Evolutionary conservation across 2,888 invertebrate genomes (phyloP).

Genomic region (Autographa pulchrina): DNA sequence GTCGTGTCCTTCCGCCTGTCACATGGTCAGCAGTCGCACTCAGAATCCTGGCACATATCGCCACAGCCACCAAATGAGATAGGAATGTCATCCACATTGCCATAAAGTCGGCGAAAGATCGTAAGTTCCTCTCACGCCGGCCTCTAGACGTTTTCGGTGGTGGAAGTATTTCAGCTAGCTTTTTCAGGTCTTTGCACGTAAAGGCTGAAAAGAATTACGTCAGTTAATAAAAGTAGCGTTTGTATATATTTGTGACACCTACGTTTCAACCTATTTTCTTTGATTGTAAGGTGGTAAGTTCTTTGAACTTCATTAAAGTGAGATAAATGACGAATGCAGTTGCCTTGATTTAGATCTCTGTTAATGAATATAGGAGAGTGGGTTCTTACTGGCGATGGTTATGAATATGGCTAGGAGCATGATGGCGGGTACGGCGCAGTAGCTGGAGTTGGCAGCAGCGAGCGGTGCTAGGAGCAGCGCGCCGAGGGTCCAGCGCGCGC

Average conservation of each 20-base stretch:
- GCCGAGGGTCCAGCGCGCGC: conserved; percentile 90
- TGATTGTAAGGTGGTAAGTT: background rate
- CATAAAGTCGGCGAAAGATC: conserved; percentile 89
- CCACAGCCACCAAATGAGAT: conserved; percentile 89
- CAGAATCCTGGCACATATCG: conserved; percentile 90
- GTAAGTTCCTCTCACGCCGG: conserved; percentile 82
- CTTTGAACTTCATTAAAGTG: background rate
- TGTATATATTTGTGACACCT: background rate
- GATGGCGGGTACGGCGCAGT: conserved; percentile 88
- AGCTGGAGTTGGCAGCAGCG: conserved; percentile 90
- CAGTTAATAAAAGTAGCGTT: background rate
- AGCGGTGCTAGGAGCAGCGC: conserved; percentile 89
- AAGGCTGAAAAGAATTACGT: conserved; percentile 72
- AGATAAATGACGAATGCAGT: background rate
- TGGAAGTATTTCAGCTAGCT: conserved; percentile 79
- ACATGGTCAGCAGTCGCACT: conserved; percentile 91
- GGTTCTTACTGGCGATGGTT: conserved; percentile 86
- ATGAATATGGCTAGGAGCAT: conserved; percentile 86
- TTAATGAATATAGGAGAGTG: background rate
- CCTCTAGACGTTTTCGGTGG: conserved; percentile 79
- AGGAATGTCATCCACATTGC: conserved; percentile 90
- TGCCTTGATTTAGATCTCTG: background rate
- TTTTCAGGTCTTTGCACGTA: conserved; percentile 81
- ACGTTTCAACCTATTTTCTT: background rate
- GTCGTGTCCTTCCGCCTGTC: conserved; percentile 89